These are phyloP conservation scores for Fulica atra DNA, from an alignment of 2,113 vertebrate species.

Conservation along the genomic window DNA sequence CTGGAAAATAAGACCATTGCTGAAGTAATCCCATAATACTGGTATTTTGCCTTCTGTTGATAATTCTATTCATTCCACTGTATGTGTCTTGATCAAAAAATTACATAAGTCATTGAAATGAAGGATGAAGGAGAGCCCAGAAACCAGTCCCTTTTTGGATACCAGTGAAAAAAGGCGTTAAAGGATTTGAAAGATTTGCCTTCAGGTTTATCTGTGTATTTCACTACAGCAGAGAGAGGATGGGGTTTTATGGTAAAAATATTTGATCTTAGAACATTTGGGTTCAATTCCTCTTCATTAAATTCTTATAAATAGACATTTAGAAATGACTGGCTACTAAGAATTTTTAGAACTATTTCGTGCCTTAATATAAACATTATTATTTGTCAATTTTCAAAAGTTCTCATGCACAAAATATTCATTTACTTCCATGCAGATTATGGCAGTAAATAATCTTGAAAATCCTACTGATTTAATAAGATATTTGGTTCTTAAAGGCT, in stretches of 20 bases:
- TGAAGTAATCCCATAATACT: background rate
- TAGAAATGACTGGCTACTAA: background rate
- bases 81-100: background rate
- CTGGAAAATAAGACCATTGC: background rate
- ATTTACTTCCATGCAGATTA: background rate
- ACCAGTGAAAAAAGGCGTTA: background rate
- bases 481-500: background rate
- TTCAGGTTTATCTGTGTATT: background rate
- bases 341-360: background rate
- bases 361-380: background rate
- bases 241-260: background rate
- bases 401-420: background rate
- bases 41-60: background rate
- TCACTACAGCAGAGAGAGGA: background rate
- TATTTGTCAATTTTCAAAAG: background rate
- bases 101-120: background rate
- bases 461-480: background rate
- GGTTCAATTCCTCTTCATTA: background rate
- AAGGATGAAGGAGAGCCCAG: background rate
- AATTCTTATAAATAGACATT: background rate
- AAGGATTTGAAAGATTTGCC: background rate
- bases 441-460: background rate
- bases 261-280: background rate
- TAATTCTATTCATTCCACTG: background rate
- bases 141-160: background rate